Evolutionary conservation across 2,888 invertebrate genomes (phyloP), one percentile per base, ranked within the genome.

Genomic region (Andrena hattorfiana): DNA sequence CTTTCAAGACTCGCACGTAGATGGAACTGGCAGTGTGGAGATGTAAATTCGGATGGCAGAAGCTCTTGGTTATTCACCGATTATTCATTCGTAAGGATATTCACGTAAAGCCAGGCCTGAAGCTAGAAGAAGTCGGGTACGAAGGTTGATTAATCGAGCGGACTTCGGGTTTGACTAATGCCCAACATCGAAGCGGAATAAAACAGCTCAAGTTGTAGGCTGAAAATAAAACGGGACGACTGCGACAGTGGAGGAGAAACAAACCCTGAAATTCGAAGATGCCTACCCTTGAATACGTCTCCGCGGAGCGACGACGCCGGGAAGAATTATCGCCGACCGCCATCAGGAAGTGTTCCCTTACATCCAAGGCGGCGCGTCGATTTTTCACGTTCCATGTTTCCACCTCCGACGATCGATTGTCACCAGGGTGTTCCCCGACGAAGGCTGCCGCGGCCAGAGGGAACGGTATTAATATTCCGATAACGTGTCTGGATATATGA

Each of bases 381-480:
- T 79, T 76, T 84, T 84, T 79, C 83, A 67, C 70, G 49, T 73
- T 73, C 76, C 79, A 59, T 6, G 60, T 76, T 75, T 60, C 64
- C 66, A 70, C 54, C 35, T 10, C 6, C 30, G 56, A 64, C 79
- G 75, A 83, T 79, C 76, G 76, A 84, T 84, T 59, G 83, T 83
- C 83, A 56, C 56, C 83, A 8, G 64, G 49, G 56, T 71, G 77
- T 69, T 64, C 54, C 20, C 16, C 67, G n/a, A 26, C 72, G 42
- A 62, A 23, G 63, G 23, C 23, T 23, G 48, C 20, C 51, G 42
- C 16, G 60, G 56, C 20, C n/a, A 20, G 59, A 26, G 56, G 30
- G 56, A n/a, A 64, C 67, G 23, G 74, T 79, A 84, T 85, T 87
- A 87, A 87, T 87, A 87, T 87, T 87, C 82, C 74, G 84, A 84